phyloP scores from a whole-genome alignment of 1,140 invertebrate species.

The Himalopsyche phryganea region DNA sequence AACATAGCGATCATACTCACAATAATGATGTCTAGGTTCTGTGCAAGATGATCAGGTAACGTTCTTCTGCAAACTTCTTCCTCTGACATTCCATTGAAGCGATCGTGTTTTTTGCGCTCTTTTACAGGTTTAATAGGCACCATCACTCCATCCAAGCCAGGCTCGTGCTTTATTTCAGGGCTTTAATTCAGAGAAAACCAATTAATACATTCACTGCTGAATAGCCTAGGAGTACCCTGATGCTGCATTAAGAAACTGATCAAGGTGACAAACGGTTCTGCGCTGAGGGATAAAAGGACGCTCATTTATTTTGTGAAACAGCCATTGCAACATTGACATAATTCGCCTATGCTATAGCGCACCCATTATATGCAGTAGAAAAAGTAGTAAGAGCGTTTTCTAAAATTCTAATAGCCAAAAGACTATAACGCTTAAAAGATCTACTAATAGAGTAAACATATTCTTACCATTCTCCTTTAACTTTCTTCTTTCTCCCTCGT shows the following conservation, averaged over 20 bases:
- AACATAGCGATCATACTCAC: conserved; percentile 65
- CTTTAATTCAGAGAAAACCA: conserved; percentile 47
- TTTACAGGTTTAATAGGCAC: conserved; percentile 65
- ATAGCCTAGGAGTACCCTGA: too few species aligned
- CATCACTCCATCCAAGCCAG: conserved; percentile 52
- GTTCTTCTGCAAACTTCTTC: conserved; percentile 91
- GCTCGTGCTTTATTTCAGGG: conserved; percentile 61
- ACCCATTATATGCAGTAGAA: too few species aligned
- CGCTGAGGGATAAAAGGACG: too few species aligned
- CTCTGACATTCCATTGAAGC: conserved; percentile 95
- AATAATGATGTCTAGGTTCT: conserved; percentile 95
- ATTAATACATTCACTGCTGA: too few species aligned
- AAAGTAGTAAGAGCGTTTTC: too few species aligned
- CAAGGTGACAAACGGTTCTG: too few species aligned
- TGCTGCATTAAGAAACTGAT: too few species aligned
- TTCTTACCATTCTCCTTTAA: conserved; percentile 55
- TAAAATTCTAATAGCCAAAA: too few species aligned
- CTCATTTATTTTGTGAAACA: too few species aligned
- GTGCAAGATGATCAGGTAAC: conserved; percentile 87
- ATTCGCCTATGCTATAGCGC: too few species aligned
- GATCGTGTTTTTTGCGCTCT: conserved; percentile 90
- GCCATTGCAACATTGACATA: too few species aligned
- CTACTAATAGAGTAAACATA: neutral
- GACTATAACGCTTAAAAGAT: too few species aligned
- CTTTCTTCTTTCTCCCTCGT: conserved; percentile 77